Percentiles rank a stretch among this genome's conserved stretches.
phyloP scores from a whole-genome alignment of 2,113 vertebrate species.

The Peromyscus maniculatus region DNA sequence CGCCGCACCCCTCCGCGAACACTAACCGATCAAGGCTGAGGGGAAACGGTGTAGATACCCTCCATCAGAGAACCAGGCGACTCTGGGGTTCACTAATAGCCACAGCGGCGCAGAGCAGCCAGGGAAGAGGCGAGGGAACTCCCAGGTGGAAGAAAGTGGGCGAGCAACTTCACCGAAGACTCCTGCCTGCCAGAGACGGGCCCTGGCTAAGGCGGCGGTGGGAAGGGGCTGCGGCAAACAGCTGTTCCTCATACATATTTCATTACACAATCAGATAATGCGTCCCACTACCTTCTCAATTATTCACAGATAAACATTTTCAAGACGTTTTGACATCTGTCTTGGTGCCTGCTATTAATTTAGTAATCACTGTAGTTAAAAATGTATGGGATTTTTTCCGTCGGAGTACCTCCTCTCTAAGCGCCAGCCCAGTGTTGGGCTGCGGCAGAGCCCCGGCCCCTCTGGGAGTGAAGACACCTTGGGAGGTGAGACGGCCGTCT shows the following conservation, averaged over 20 bases:
- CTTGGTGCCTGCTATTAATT: conserved; percentile 93
- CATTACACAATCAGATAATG: conserved; percentile 94
- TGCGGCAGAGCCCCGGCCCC: conserved; percentile 43
- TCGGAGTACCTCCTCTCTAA: conserved; percentile 75
- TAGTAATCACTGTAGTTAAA: conserved; percentile 91
- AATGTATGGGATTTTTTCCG: conserved; percentile 88
- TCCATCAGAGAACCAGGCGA: not conserved
- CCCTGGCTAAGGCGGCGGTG: conserved; percentile 84
- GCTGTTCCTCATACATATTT: conserved; percentile 98
- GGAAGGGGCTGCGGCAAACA: conserved; percentile 90
- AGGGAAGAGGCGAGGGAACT: not conserved
- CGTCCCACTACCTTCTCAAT: conserved; percentile 91
- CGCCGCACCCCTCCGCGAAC: not conserved
- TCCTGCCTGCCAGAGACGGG: conserved; percentile 77
- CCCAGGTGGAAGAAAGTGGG: conserved; percentile 57
- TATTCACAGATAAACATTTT: conserved; percentile 96
- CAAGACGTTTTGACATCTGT: conserved; percentile 97
- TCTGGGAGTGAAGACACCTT: conserved; percentile 55
- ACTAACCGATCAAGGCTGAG: not conserved
- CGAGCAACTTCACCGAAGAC: conserved; percentile 71
- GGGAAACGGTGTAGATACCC: not conserved
- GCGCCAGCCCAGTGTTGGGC: conserved; percentile 55
- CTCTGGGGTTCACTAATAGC: not conserved
- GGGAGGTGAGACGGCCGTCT: conserved; percentile 44
- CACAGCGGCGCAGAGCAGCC: not conserved